Evolutionary conservation across 2,888 invertebrate species (phyloP), one percentile per base, ranked within the genome.

Genomic region (Sinohyriopsis cumingii): DNA sequence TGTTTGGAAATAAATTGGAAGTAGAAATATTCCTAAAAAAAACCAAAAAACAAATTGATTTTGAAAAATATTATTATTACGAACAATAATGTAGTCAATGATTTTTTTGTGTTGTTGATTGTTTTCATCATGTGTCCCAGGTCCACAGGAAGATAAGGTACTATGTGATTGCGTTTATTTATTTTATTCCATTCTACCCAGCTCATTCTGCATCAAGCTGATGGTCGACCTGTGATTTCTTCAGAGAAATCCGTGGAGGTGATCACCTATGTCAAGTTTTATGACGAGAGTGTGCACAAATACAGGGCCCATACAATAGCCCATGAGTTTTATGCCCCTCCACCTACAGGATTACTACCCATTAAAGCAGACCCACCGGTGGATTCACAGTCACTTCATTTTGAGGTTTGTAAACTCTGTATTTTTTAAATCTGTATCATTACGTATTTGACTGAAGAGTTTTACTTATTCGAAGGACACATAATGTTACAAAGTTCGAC

Each of bases 141-240:
- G 12, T n/a, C 15, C 24, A n/a, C 18, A 24, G 0, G 15, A 20
- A 7, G 20, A 61, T 22, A 20, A 24, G n/a, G 20, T 20, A 24
- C 15, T 24, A 20, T 24, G 25, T 61, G 20, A 20, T 24, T 6
- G 7, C 9, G 15, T 7, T 57, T 65, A 28, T 22, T 7, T 53
- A 65, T 57, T 53, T n/a, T 57, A 28, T 61, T 25, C 28, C 28
- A 25, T 24, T 61, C 5, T 20, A 19, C 28, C 20, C 61, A 25
- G 22, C 20, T 24, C 22, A 18, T 55, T 6, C 54, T 71, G 18
- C 57, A 67, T 7, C 71, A 71, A 71, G 67, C 71, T n/a, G 71
- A 71, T 20, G 71, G 71, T 24, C 59, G 71, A 22, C 71, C 71
- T 55, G 67, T 71, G 5, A 59, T 71, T 55, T 71, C 71, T 1